Base-by-base conservation (phyloP, 1,140 invertebrate species). In the Yoshiicerus persimilis region DNA sequence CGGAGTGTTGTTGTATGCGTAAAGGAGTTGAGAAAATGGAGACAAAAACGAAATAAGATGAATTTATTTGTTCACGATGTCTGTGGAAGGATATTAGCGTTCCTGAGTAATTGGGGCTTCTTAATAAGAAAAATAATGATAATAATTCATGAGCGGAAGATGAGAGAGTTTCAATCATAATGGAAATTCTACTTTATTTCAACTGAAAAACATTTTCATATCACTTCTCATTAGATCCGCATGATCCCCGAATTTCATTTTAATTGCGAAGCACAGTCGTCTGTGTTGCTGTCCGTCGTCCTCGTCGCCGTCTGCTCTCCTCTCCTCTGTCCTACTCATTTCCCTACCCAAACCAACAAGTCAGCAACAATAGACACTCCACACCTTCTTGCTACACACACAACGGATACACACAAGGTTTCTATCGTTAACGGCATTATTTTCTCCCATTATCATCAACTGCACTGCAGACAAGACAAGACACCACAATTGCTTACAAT, bases 161-260 rank as follows among this genome's bases (percentile, higher is more conserved):
- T 80, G 75, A 27, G 66, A 32, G 23, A 30, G 10, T 30, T 80
- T 80, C 75, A 80, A 80, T 80, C 75, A 80, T 80, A 80, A 80
- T 80, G 75, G 75, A 80, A 80, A 80, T 80, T 36, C 75, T 36
- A 16, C 20, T 32, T 80, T 80, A 34, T 80, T 80, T 80, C 75
- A 34, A 27, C 75, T 34, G 30, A 36, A 80, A 85, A 80, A 20
- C 75, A 80, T 80, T 88, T 88, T 86, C 62, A 88, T 88, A 88
- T 86, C 84, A 83, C 84, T n/a, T 80, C 64, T 86, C 85, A 88
- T 88, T 88, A 86, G 87, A 66, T 88, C 38, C 84, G 87, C 87
- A 88, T 88, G 87, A 88, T 88, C 83, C 66, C 39, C 62, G 62
- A 56, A 88, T 88, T 88, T 86, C 38, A 86, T 64, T 87, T 41